Base-by-base conservation (phyloP, 1,140 invertebrate genomes). In the Hylaeus anthracinus region DNA sequence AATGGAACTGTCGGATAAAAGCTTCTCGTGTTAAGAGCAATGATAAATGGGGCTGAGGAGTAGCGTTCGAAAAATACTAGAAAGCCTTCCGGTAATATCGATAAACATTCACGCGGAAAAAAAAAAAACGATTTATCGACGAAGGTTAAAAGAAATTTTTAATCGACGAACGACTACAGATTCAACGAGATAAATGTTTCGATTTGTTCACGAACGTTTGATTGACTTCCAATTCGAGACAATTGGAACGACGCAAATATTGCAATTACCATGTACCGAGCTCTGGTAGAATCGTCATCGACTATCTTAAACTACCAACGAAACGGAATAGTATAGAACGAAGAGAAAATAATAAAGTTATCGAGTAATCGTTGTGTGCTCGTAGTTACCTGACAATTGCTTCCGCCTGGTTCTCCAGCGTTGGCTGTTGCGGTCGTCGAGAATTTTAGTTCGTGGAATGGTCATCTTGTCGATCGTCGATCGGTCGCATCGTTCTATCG, bases 391-490 rank as follows among this genome's bases (percentile, higher is more conserved):
- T 79, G 77, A 2, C 9, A 14, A 2, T 26, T 1, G 43, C 37
- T 3, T 39, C 5, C 1, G 48, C n/a, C 3, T 41, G 39, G 9
- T 41, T 2, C 39, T 8, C 14, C 51, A 39, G 43, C 10, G 60
- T 41, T 10, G 51, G 6, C 39, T 8, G 39, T 37, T 37, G 37
- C 26, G n/a, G 26, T 45, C 56, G 5, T 15, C 41, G 0, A 39
- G 3, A 12, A 45, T n/a, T 6, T 48, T 65, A n/a, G 14, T 4
- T 70, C 12, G 26, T 3, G 1, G 51, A 41, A 37, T 76, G 45
- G 43, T 72, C 60, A 45, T 53, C 65, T 3, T 53, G 45, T 66
- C 26, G 78, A 74, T 73, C 43, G 55, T 65, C 3, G 61, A 67
- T 74, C 63, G 58, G 15, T 58, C 51, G 48, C 58, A 53, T 77